Conservation (phyloP, 2,888 invertebrate genomes). For the Drosophila ustulata region DNA sequence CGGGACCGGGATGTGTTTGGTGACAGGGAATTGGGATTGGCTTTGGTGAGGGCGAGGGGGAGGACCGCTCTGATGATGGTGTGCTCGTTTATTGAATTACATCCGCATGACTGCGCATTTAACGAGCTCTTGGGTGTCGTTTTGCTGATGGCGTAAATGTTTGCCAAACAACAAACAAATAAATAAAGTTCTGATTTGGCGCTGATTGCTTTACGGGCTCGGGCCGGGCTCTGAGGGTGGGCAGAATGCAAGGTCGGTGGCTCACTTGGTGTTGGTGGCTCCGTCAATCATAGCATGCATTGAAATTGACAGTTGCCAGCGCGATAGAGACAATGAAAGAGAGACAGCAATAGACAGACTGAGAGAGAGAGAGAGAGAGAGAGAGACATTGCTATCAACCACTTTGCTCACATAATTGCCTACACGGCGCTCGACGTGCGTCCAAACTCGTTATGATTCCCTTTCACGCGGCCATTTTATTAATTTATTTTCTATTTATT, state of each 20-base stretch:
- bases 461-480: slow-evolving; percentile 69
- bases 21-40: slow-evolving; percentile 10
- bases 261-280: neutral
- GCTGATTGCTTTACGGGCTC: slow-evolving; percentile 72
- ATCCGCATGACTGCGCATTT: slow-evolving; percentile 82
- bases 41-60: neutral
- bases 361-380: neutral
- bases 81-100: slow-evolving; percentile 84
- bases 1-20: neutral
- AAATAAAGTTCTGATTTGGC: slow-evolving; percentile 82
- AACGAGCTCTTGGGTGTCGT: slow-evolving; percentile 81
- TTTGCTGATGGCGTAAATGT: slow-evolving; percentile 82
- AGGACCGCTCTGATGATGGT: slow-evolving; percentile 64
- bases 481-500: slow-evolving; percentile 79
- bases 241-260: neutral
- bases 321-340: neutral
- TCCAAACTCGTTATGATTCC: slow-evolving; percentile 70
- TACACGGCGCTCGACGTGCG: slow-evolving; percentile 51
- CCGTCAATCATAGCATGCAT: slow-evolving; percentile 52
- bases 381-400: slow-evolving; percentile 10
- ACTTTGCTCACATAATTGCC: slow-evolving; percentile 66
- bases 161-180: slow-evolving; percentile 84
- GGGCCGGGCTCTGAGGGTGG: slow-evolving; percentile 14
- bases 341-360: neutral
- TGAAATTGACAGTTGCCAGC: slow-evolving; percentile 35